phyloP scores from a whole-genome alignment of 2,888 invertebrate species.

The Drosophila parthenogenetica region DNA sequence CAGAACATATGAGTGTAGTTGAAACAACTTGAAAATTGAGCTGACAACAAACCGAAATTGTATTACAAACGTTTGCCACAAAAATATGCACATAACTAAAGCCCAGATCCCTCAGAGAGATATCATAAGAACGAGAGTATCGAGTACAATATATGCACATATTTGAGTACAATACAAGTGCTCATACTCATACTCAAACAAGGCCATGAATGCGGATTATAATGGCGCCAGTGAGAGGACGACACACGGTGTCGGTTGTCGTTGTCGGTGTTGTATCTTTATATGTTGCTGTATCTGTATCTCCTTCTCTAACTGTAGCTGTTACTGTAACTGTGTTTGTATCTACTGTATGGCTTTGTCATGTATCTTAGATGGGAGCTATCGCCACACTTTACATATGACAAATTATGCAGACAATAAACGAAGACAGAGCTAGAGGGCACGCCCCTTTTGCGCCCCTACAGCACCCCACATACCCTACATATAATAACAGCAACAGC shows the following conservation, averaged over 20 bases:
- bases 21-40: conserved; percentile 79
- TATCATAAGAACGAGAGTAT: conserved; percentile 23
- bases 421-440: conserved; percentile 5
- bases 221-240: conserved; percentile 56
- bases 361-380: conserved; percentile 35
- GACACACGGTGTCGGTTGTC: conserved; percentile 32
- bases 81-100: conserved; percentile 79
- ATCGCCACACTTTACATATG: conserved; percentile 55
- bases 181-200: conserved; percentile 28
- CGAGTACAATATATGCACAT: conserved; percentile 45
- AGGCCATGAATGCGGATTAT: conserved; percentile 72
- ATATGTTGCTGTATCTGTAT: conserved; percentile 14
- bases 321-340: conserved; percentile 16
- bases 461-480: not conserved
- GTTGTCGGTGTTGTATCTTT: conserved; percentile 24
- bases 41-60: conserved; percentile 79
- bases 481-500: conserved; percentile 23
- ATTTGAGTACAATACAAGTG: conserved; percentile 38
- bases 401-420: conserved; percentile 70
- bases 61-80: conserved; percentile 64
- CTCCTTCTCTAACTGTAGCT: conserved; percentile 6
- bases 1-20: conserved; percentile 27
- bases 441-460: not conserved
- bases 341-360: conserved; percentile 18
- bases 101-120: conserved; percentile 50